These are phyloP conservation scores for Ochotona curzoniae DNA, from an alignment of 2,113 vertebrate species.

Conservation along the genomic window DNA sequence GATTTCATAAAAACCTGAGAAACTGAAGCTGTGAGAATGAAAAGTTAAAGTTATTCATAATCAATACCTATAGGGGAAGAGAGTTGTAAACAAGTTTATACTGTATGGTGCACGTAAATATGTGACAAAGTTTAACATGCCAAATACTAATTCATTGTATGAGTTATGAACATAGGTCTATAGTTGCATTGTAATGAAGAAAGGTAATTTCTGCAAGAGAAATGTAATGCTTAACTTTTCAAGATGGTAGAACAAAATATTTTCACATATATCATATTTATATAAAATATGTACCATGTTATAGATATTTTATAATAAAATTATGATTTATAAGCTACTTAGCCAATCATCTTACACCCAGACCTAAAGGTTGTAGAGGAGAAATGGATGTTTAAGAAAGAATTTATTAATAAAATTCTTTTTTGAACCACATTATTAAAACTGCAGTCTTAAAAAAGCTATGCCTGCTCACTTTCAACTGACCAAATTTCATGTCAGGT, in stretches of 20 bases:
- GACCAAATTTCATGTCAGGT: not conserved
- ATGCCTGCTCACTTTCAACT: not conserved
- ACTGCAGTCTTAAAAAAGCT: not conserved
- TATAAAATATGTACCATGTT: not conserved
- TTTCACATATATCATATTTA: not conserved
- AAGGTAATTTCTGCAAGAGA: not conserved
- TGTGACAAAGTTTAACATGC: not conserved
- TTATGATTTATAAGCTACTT: not conserved
- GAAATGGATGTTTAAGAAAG: not conserved
- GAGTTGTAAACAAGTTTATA: not conserved
- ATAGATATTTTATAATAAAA: slow-evolving; percentile 46
- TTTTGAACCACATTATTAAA: slow-evolving; percentile 33
- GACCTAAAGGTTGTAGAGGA: slow-evolving; percentile 36
- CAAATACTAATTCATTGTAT: not conserved
- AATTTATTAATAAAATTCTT: slow-evolving; percentile 37
- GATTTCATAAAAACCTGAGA: not conserved
- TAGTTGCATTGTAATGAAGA: not conserved
- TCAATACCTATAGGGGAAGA: not conserved
- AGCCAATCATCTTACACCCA: not conserved
- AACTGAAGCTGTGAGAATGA: not conserved
- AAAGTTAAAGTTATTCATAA: not conserved
- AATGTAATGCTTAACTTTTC: not conserved
- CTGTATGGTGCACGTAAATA: not conserved
- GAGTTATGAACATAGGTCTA: not conserved
- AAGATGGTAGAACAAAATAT: not conserved